Percentiles rank a stretch among this genome's conserved stretches.
phyloP scores from a whole-genome alignment of 2,797 vertebrate genomes.

The Anabas testudineus region DNA sequence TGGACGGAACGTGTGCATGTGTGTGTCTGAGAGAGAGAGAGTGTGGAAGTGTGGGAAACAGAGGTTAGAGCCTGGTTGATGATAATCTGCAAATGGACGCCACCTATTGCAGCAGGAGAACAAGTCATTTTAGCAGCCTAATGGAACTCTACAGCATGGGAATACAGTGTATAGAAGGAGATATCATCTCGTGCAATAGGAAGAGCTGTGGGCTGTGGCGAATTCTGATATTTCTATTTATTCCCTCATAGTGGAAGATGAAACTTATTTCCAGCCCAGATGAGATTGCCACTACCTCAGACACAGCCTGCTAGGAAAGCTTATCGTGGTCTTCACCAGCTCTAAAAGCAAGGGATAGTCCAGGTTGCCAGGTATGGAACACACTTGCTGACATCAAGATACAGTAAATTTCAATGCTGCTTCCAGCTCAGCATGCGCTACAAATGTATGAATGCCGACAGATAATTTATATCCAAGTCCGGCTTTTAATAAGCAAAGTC shows the following conservation, averaged over 20 bases:
- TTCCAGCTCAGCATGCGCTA: conserved; percentile 46
- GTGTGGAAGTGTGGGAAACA: conserved; percentile 30
- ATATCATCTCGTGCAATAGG: conserved; percentile 67
- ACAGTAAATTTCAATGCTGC: conserved; percentile 44
- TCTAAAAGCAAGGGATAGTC: conserved; percentile 15
- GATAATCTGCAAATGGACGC: conserved; percentile 78
- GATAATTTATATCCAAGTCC: conserved; percentile 65
- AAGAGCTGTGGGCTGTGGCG: conserved; percentile 39
- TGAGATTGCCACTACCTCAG: conserved; percentile 52
- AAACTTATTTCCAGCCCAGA: conserved; percentile 67
- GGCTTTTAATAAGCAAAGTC: conserved; percentile 68
- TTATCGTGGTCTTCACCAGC: conserved; percentile 27
- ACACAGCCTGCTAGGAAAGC: conserved; percentile 35
- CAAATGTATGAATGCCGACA: conserved; percentile 9
- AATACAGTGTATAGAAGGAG: conserved; percentile 67
- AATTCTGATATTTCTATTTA: conserved; percentile 73
- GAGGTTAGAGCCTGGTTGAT: conserved; percentile 60
- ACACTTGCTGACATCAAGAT: conserved; percentile 48
- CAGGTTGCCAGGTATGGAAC: conserved; percentile 32
- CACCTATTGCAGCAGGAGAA: conserved; percentile 69
- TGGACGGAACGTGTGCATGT: conserved; percentile 27
- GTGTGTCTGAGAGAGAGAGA: conserved; percentile 5
- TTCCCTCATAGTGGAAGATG: conserved; percentile 52
- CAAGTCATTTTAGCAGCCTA: conserved; percentile 77
- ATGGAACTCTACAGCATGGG: conserved; percentile 75